Base-by-base conservation (phyloP, 2,888 invertebrate species). In the Chloroclysta siterata region DNA sequence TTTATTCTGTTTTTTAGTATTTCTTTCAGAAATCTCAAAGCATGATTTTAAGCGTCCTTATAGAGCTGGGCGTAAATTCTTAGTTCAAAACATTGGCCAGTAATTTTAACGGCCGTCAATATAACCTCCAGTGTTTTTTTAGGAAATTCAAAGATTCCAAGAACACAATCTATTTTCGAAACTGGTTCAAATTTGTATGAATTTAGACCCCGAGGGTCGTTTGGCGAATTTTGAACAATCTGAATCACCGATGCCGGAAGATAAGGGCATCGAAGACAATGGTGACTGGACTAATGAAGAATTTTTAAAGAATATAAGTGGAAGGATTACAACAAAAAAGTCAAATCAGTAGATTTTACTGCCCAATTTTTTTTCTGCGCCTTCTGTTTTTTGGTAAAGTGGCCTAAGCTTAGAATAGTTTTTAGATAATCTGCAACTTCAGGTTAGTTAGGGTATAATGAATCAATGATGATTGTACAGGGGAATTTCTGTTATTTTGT, bases 171-270 rank as follows among this genome's bases (percentile, higher is more conserved):
- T 59, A 41, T 56, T 60, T 60, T 56, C 48, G 41, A 53, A 57
- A 60, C 53, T 53, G 53, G 53, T 57, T 53, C 36, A 33, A 11
- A 39, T 8, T 39, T 36, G 33, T 22, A 13, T 7, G 22, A 39
- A 15, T 3, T 44, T 52, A n/a, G 28, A 28, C 33, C 10, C 44
- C 53, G 22, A 53, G 54, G 44, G 7, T 33, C 14, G 36, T 36
- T 52, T 60, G 29, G 56, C 52, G 61, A 53, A 62, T 56, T 56
- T 28, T 29, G 15, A 44, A 10, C 15, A 17, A 46, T 58, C 53
- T 61, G 54, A 65, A 58, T 65, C 65, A 65, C 54, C 61, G 57
- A 61, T 65, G 13, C 50, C 53, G n/a, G 57, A 7, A 29, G 65
- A 65, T 65, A 65, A 58, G 51, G 46, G 39, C 47, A 50, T 53